Evolutionary conservation across 2,113 vertebrate species (phyloP), one percentile per base, ranked within the genome.

Genomic region (Nipponia nippon): DNA sequence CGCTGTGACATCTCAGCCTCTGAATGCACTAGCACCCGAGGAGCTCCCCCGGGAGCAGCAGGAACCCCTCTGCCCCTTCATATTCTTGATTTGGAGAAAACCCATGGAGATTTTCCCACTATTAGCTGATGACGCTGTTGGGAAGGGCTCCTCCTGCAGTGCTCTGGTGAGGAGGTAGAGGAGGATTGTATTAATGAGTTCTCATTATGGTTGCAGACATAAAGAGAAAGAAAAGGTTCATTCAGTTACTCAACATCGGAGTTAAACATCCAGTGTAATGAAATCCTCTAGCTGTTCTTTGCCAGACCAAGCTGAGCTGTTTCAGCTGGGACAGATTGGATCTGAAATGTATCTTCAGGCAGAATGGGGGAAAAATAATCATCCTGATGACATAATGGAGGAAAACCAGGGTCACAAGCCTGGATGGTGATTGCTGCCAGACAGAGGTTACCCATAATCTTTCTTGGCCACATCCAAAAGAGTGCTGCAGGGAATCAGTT

Each of bases 321-420:
- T 96, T 92, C 76, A 84, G 59, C 72, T 91, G 72, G 80, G 77
- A 78, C 32, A 66, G 38, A 75, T 42, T 79, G 84, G 56, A 92
- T 84, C 38, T 82, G 56, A 97, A 93, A 75, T 47, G 56, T 84
- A 62, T 89, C 83, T 95, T 89, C 55, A 90, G 69, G 83, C 55
- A 87, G 65, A 96, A 95, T 46, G 27, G 47, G 50, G 56, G 29
- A 38, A 87, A 93, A 93, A 91, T 61, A 88, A 82, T 91, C 66
- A 70, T 49, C 30, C 21, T 92, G 47, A 71, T 87, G 86, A 93
- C 61, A 65, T 79, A 85, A 94, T 27, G 66, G 66, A 90, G 66
- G 89, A 95, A 91, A 91, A 91, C 76, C 49, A 53, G 78, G 73
- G 62, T 92, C 78, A 89, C 81, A 89, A 91, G 58, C 42, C 73